Conservation (phyloP, 1,140 invertebrate species). For the Tribolium castaneum region DNA sequence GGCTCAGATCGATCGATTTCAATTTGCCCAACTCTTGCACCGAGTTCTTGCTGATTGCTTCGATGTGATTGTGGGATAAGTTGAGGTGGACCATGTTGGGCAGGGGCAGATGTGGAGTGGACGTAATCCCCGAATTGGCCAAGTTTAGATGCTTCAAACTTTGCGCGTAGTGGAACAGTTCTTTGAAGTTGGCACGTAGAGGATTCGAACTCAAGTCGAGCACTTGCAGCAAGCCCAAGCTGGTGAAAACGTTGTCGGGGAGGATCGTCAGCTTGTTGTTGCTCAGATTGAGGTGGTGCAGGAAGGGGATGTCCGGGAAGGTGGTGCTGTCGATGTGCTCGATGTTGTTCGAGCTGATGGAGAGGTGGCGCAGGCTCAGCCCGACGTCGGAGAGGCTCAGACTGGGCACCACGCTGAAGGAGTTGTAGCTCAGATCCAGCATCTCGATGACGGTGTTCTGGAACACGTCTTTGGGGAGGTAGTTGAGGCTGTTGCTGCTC, state of each 20-base stretch:
- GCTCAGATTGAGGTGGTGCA: constrained; percentile 82
- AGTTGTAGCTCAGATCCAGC: constrained; percentile 83
- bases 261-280: constrained; percentile 85
- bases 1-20: constrained; percentile 73
- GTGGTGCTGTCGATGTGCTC: constrained; percentile 90
- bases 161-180: constrained; percentile 89
- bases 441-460: constrained; percentile 83
- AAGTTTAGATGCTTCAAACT: constrained; percentile 81
- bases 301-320: constrained; percentile 82
- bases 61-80: constrained; percentile 79
- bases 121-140: constrained; percentile 78
- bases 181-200: constrained; percentile 88
- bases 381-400: constrained; percentile 79
- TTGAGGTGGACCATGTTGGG: constrained; percentile 79
- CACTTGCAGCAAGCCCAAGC: constrained; percentile 79
- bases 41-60: constrained; percentile 70
- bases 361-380: constrained; percentile 78
- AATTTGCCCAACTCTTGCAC: constrained; percentile 73
- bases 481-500: constrained; percentile 79
- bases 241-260: constrained; percentile 89
- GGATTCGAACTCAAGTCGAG: constrained; percentile 85
- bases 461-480: constrained; percentile 83
- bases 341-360: constrained; percentile 83
- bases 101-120: constrained; percentile 78
- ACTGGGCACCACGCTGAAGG: constrained; percentile 79